Evolutionary conservation across 1,140 invertebrate genomes (phyloP).

Genomic region (Neodiprion pinetum): DNA sequence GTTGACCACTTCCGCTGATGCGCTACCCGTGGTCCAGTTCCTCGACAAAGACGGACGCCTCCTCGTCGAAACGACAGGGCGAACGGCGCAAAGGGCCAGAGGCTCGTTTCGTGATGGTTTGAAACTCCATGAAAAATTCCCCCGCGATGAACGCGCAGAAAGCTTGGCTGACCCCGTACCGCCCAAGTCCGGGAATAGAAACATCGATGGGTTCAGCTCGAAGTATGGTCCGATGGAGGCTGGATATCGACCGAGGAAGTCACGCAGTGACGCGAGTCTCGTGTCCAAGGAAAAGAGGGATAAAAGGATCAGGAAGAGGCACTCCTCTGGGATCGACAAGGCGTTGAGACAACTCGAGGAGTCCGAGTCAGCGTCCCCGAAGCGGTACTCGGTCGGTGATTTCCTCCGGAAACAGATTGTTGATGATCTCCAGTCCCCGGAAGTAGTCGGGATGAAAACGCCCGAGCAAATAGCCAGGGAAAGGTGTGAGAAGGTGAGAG

Average conservation of each 20-base stretch:
- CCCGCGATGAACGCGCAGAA: background rate
- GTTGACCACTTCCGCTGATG: constrained; percentile 49
- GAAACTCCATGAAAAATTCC: constrained; percentile 43
- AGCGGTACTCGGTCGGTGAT: constrained; percentile 45
- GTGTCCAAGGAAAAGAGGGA: constrained; percentile 21
- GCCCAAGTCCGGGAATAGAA: constrained; percentile 37
- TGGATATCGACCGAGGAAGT: constrained; percentile 43
- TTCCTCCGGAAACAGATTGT: constrained; percentile 47
- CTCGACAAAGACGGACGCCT: constrained; percentile 51
- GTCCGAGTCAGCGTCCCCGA: background rate
- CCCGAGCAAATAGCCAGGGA: constrained; percentile 35
- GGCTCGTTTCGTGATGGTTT: constrained; percentile 50
- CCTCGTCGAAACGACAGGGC: constrained; percentile 50
- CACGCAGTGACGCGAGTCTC: constrained; percentile 43
- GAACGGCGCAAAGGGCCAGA: constrained; percentile 49
- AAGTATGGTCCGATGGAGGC: constrained; percentile 40
- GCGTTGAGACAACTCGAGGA: constrained; percentile 14
- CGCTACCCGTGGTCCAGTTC: constrained; percentile 49
- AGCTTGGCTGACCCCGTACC: background rate
- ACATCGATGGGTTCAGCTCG: constrained; percentile 48
- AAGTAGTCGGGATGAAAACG: constrained; percentile 27
- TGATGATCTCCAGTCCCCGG: constrained; percentile 34
- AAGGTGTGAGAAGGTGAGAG: constrained; percentile 41
- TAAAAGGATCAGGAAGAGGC: constrained; percentile 26
- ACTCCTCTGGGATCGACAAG: constrained; percentile 23